Evolutionary conservation across 2,888 invertebrate genomes (phyloP), one percentile per base, ranked within the genome.

Genomic region (Onchidella celtica): DNA sequence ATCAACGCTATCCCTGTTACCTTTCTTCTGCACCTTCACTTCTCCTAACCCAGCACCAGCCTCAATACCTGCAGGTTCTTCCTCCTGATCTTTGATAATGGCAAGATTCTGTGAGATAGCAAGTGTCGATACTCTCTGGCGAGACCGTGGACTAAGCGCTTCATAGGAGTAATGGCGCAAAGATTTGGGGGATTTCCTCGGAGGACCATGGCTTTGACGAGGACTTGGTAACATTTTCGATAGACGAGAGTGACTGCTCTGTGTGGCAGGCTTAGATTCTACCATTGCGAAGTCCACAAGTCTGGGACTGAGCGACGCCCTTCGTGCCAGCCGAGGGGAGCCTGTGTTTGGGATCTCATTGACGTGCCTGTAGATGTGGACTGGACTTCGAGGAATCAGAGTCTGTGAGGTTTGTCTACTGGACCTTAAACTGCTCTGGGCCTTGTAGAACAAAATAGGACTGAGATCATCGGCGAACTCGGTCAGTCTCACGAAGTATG

Each of bases 301-400:
- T n/a, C n/a, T n/a, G n/a, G n/a, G n/a, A n/a, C n/a, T n/a, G n/a
- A n/a, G n/a, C n/a, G n/a, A n/a, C n/a, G n/a, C n/a, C n/a, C n/a
- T n/a, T n/a, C n/a, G n/a, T n/a, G n/a, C n/a, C n/a, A n/a, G n/a
- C n/a, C n/a, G n/a, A n/a, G n/a, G n/a, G n/a, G n/a, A n/a, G n/a
- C n/a, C n/a, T n/a, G n/a, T n/a, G n/a, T 47, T 17, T 47, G 47
- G 47, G 47, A 17, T 47, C 47, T 47, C 47, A 11, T 47, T 47
- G 47, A 47, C 24, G 32, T 66, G 29, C 27, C 32, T 66, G 32
- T 11, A 66, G 6, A 66, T 24, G 66, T 24, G 0, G 2, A 57
- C 0, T 1, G 77, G 77, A 21, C 77, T 77, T 3, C 77, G 66
- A 17, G 77, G 77, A 11, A 77, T 68, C 27, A 77, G 47, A 57